phyloP scores from a whole-genome alignment of 2,113 vertebrate species.

The Cnemophilus loriae region DNA sequence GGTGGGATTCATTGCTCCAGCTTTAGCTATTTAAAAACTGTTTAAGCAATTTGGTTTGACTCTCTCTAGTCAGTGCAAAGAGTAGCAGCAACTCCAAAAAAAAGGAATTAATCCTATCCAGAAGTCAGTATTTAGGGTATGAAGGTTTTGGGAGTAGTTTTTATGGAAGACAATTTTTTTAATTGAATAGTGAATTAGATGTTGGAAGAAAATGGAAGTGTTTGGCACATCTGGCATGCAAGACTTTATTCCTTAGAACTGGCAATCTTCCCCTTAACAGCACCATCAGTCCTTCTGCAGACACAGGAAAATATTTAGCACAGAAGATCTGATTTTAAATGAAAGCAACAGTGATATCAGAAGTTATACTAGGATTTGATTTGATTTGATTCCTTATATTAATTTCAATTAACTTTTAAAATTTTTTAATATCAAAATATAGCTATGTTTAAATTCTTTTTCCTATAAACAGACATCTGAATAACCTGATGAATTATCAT shows the following conservation, averaged over 20 bases:
- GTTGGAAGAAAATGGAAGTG: not conserved
- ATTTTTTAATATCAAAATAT: constrained; percentile 4
- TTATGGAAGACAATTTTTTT: not conserved
- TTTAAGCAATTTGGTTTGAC: not conserved
- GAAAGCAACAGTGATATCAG: not conserved
- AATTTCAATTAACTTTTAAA: constrained; percentile 2
- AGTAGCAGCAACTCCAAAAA: not conserved
- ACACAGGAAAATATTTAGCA: not conserved
- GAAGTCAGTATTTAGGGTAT: not conserved
- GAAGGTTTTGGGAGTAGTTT: not conserved
- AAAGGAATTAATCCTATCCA: not conserved
- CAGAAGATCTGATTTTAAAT: not conserved
- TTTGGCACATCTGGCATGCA: not conserved
- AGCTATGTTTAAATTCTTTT: not conserved
- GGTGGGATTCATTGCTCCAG: not conserved
- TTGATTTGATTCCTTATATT: not conserved
- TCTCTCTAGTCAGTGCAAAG: not conserved
- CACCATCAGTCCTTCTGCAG: not conserved
- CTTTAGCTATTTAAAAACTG: not conserved
- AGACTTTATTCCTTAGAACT: not conserved
- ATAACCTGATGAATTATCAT: constrained; percentile 42
- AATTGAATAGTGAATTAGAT: not conserved
- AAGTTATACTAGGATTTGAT: not conserved
- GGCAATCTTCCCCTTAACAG: not conserved
- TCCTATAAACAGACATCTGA: constrained; percentile 33